These are phyloP conservation scores for Buathra laborator DNA, from an alignment of 2,888 invertebrate species.

Conservation along the genomic window DNA sequence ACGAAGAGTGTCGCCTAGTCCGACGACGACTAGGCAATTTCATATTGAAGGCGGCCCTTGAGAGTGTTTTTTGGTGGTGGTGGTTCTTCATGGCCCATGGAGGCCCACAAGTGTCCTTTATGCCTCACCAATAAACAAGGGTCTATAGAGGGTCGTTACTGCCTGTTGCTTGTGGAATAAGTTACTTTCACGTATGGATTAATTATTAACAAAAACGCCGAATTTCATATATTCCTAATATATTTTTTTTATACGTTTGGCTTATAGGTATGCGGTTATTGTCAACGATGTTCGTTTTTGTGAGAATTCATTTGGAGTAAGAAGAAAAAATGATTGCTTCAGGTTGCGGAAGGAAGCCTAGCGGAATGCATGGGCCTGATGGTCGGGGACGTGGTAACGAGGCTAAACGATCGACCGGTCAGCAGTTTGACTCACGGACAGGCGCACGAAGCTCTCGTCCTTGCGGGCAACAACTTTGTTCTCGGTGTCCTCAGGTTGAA, in stretches of 20 bases:
- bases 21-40: too few species aligned
- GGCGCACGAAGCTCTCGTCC: slow-evolving; percentile 91
- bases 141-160: too few species aligned
- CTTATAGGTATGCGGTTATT: background rate
- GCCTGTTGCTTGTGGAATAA: too few species aligned
- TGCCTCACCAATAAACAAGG: too few species aligned
- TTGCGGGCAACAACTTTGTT: slow-evolving; percentile 90
- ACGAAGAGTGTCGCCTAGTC: too few species aligned
- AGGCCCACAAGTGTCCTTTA: too few species aligned
- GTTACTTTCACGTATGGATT: too few species aligned
- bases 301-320: background rate
- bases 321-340: slow-evolving; percentile 65
- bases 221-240: too few species aligned
- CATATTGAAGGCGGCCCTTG: too few species aligned
- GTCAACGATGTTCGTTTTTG: background rate
- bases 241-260: background rate
- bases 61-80: too few species aligned
- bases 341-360: slow-evolving; percentile 93
- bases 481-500: slow-evolving; percentile 90
- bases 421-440: slow-evolving; percentile 91
- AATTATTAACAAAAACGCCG: too few species aligned
- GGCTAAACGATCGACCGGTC: slow-evolving; percentile 90
- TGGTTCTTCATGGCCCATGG: too few species aligned
- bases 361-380: slow-evolving; percentile 93
- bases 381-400: slow-evolving; percentile 94